A percentile compares a stretch with the other conserved stretches of the same genome.
These are phyloP conservation scores for Neoniphon sammara DNA, from an alignment of 2,797 vertebrate genomes.

Conservation along the genomic window DNA sequence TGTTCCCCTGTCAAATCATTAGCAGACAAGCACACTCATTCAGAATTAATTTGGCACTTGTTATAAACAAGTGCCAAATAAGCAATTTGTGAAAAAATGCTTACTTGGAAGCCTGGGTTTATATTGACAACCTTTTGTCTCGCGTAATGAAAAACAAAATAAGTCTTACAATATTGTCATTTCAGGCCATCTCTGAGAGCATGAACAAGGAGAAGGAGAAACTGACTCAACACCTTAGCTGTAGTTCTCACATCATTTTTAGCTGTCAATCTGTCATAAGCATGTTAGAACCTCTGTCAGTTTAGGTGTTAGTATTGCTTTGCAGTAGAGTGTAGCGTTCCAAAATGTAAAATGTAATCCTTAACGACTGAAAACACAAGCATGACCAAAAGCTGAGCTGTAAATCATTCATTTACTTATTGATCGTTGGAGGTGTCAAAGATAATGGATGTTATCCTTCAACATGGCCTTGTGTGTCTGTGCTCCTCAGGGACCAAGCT, in stretches of 20 bases:
- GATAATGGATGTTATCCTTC: conserved; percentile 13
- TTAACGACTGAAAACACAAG: neutral
- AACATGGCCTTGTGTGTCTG: conserved; percentile 13
- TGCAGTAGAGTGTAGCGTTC: too few relatives aligned
- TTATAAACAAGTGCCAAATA: conserved; percentile 1
- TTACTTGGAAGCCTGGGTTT: neutral
- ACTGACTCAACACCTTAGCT: neutral
- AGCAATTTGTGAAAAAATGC: neutral
- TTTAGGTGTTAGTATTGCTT: neutral
- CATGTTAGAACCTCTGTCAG: too few relatives aligned
- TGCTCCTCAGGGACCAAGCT: conserved; percentile 85
- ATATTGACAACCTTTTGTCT: neutral
- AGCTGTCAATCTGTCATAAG: neutral
- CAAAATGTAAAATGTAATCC: neutral
- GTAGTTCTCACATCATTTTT: neutral
- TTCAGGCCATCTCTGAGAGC: neutral
- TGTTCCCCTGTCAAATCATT: neutral
- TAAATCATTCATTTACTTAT: neutral
- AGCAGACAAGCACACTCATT: neutral
- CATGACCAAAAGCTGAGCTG: too few relatives aligned
- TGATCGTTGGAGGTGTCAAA: neutral
- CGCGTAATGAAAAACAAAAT: neutral
- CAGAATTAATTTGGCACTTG: neutral
- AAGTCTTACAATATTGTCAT: neutral
- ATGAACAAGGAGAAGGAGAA: neutral